Base-by-base conservation (phyloP, 2,113 vertebrate genomes). In the Centropristis striata region DNA sequence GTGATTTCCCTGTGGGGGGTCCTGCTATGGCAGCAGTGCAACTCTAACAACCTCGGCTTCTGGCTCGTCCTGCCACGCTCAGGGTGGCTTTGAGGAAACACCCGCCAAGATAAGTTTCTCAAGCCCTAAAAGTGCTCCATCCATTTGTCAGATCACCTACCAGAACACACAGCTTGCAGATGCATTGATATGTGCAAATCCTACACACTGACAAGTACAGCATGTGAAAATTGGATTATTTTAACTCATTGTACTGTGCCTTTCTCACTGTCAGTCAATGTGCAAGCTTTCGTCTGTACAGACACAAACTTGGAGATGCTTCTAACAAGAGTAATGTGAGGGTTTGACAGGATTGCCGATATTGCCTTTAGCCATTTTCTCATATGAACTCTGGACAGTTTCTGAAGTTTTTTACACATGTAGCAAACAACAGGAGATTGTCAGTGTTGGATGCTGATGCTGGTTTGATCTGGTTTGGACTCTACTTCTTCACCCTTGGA, bases 1-100 rank as follows among this genome's bases (percentile, higher is more conserved):
- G 77, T 91, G 88, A 92, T 92, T 93, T 93, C 91, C 92, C 89
- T 81, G 78, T 82, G 68, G 86, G 23, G 16, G 83, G 78, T 78
- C 74, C 71, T 59, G 55, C 77, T 74, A 50, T 78, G 84, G 79
- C 86, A 69, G 82, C 54, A 54, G 64, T 65, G 74, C 71, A 86
- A 74, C 74, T 83, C 82, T 88, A 92, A 92, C 87, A 91, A 86
- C 85, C 80, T 83, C 55, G 20, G 85, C 70, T 75, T 75, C 67
- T 61, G 53, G 71, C 50, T 83, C 47, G 15, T 16, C 58, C 75
- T 44, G 21, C 37, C 47, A 49, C 9, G 20, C 36, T 32, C 63
- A 21, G 71, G 69, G 71, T 86, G 83, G 78, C 81, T 77, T 71
- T 5, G 25, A 71, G 54, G 47, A 76, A 84, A 78, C 60, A 46